Conservation (phyloP, 2,113 vertebrate species). For the Ceyx margarethae region DNA sequence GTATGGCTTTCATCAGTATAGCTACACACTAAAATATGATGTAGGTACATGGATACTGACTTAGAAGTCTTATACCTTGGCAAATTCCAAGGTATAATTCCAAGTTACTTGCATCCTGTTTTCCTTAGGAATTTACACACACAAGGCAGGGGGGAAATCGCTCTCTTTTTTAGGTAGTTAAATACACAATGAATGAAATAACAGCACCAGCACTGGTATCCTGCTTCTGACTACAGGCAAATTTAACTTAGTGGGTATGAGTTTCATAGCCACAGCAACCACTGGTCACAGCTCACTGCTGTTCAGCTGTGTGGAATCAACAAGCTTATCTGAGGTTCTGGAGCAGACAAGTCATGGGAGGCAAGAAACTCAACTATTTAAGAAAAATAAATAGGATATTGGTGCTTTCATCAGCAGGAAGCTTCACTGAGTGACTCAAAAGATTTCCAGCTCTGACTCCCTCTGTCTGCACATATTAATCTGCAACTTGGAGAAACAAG, state of each 20-base stretch:
- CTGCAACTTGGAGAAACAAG: not conserved
- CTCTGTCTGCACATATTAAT: not conserved
- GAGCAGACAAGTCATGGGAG: not conserved
- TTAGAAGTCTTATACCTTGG: not conserved
- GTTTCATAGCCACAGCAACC: not conserved
- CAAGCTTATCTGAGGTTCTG: not conserved
- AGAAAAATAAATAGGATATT: not conserved
- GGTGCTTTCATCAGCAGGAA: not conserved
- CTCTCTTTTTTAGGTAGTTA: not conserved
- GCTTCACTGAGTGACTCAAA: not conserved
- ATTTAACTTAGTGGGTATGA: not conserved
- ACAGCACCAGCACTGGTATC: not conserved
- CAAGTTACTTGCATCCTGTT: not conserved
- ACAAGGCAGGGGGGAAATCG: not conserved
- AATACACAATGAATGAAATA: not conserved
- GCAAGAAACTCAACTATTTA: not conserved
- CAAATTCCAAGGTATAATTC: not conserved
- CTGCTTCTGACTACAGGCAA: rapidly evolving
- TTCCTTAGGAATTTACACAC: not conserved
- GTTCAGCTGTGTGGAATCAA: not conserved
- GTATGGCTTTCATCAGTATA: not conserved
- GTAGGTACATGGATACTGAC: not conserved
- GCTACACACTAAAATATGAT: not conserved
- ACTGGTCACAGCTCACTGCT: not conserved
- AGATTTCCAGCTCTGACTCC: not conserved